These are phyloP conservation scores for Gallinago paraguaiae DNA, from an alignment of 2,113 vertebrate genomes.

Conservation along the genomic window DNA sequence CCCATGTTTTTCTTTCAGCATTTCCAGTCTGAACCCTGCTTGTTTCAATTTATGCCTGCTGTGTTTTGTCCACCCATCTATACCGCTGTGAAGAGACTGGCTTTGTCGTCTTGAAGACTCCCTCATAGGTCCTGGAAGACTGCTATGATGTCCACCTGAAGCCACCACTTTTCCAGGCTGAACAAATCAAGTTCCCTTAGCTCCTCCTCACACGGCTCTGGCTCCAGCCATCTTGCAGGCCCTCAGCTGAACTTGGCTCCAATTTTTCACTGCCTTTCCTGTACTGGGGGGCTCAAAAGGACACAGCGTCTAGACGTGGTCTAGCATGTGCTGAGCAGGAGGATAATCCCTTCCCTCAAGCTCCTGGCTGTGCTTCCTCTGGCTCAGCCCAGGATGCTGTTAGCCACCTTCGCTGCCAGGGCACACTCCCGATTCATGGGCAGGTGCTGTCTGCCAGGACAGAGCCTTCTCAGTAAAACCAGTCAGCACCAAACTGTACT, in stretches of 20 bases:
- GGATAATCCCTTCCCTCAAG: background rate
- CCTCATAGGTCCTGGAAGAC: background rate
- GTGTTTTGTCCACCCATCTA: background rate
- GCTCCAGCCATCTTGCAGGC: background rate
- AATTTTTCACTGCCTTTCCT: background rate
- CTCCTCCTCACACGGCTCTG: rapidly evolving
- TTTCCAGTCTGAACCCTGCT: background rate
- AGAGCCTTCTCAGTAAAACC: background rate
- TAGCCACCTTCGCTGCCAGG: background rate
- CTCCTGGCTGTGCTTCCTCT: background rate
- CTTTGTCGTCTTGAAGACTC: background rate
- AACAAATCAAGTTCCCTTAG: background rate
- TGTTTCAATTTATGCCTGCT: background rate
- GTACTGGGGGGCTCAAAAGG: background rate
- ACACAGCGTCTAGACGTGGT: background rate
- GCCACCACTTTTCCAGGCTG: background rate
- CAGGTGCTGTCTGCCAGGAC: background rate
- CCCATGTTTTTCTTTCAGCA: background rate
- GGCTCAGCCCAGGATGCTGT: background rate
- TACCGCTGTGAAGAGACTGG: background rate
- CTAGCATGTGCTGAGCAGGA: background rate
- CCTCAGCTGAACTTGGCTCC: background rate
- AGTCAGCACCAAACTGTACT: background rate
- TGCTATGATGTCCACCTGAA: background rate
- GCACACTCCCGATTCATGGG: background rate